Conservation (phyloP, 2,888 invertebrate genomes). For the Caenorhabditis sinica region DNA sequence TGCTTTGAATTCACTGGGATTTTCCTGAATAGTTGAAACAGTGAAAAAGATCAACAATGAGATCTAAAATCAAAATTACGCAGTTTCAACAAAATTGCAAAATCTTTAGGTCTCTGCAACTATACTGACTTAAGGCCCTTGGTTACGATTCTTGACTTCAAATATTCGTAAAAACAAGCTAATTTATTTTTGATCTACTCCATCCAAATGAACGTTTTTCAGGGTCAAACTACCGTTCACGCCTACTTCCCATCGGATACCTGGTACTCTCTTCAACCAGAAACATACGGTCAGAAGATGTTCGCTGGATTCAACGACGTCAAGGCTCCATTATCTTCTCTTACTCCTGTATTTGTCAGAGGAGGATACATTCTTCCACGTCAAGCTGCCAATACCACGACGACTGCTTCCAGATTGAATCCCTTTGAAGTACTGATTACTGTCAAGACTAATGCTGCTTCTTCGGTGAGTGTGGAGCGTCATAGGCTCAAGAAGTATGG, state of each 20-base stretch:
- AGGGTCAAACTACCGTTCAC: slow-evolving; percentile 71
- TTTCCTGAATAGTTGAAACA: not conserved
- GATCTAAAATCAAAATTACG: too few species aligned
- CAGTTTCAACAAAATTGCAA: slow-evolving; percentile 9
- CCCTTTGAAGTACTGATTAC: slow-evolving; percentile 88
- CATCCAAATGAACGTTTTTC: too few species aligned
- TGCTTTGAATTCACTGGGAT: not conserved
- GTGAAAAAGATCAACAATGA: too few species aligned
- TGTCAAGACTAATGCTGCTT: slow-evolving; percentile 31
- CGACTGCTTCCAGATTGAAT: slow-evolving; percentile 85
- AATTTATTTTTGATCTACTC: too few species aligned
- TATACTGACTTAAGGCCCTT: too few species aligned
- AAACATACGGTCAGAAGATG: slow-evolving; percentile 71
- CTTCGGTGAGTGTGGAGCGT: slow-evolving; percentile 41
- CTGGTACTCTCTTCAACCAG: slow-evolving; percentile 83
- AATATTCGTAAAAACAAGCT: too few species aligned
- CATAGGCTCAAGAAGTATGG: not conserved
- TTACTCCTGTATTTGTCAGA: slow-evolving; percentile 79
- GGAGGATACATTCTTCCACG: slow-evolving; percentile 86
- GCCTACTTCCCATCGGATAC: slow-evolving; percentile 84
- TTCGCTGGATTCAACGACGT: slow-evolving; percentile 73
- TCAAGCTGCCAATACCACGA: slow-evolving; percentile 82
- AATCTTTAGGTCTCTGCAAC: too few species aligned
- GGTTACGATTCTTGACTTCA: too few species aligned
- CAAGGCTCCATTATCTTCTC: slow-evolving; percentile 72